Percentiles rank a stretch among this genome's conserved stretches.
Conservation (phyloP, 92 coral and sea anemone species). For the Ricordea florida region DNA sequence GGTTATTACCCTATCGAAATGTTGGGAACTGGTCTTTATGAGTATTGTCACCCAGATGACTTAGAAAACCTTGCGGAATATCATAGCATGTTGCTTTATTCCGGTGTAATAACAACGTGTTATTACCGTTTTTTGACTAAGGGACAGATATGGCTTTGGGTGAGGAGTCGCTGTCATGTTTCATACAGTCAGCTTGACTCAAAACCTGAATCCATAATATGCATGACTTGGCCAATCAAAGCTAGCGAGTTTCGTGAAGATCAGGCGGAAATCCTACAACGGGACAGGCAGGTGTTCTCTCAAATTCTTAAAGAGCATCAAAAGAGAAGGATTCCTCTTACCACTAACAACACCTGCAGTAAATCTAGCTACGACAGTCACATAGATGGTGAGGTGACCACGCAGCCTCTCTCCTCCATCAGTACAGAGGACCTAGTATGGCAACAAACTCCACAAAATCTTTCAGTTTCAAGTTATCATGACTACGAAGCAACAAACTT, state of each 20-base stretch:
- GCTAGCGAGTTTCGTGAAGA: slow-evolving; percentile 48
- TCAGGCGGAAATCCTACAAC: slow-evolving; percentile 36
- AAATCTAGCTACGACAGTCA: too few relatives aligned
- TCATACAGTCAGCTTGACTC: slow-evolving; percentile 71
- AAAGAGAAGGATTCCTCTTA: background rate
- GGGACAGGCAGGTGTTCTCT: slow-evolving; percentile 41
- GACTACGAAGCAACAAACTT: too few relatives aligned
- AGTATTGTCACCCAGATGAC: slow-evolving; percentile 47
- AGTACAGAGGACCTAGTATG: too few relatives aligned
- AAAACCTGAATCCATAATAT: slow-evolving; percentile 55
- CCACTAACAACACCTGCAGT: background rate
- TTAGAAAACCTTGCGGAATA: slow-evolving; percentile 36
- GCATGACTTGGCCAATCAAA: slow-evolving; percentile 41
- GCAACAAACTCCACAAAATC: too few relatives aligned
- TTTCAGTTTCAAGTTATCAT: too few relatives aligned
- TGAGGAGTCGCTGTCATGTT: slow-evolving; percentile 52
- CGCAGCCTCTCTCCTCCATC: too few relatives aligned
- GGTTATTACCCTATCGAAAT: slow-evolving; percentile 59
- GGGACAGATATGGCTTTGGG: slow-evolving; percentile 67
- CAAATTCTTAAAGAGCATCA: slow-evolving; percentile 27
- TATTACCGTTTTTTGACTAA: slow-evolving; percentile 63
- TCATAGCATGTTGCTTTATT: slow-evolving; percentile 48
- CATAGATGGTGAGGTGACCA: too few relatives aligned
- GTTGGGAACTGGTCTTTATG: slow-evolving; percentile 40
- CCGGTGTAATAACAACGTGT: slow-evolving; percentile 66